A percentile compares a stretch with the other conserved stretches of the same genome.
phyloP scores from a whole-genome alignment of 2,888 invertebrate species.

The Junonia oenone region DNA sequence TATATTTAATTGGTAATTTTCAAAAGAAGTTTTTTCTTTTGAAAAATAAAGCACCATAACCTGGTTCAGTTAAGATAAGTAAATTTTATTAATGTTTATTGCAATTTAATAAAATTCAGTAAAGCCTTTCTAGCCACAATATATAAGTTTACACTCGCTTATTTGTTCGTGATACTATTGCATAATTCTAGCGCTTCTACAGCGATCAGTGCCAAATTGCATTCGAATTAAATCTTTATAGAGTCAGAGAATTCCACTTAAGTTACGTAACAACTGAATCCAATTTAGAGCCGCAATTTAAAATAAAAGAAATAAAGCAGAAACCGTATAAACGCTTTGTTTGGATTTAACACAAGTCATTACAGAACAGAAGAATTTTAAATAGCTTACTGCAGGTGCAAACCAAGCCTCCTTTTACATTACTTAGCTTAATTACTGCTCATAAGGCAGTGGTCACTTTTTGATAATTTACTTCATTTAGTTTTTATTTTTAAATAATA shows the following conservation, averaged over 20 bases:
- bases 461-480: not conserved
- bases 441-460: not conserved
- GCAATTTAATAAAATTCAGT: not conserved
- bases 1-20: not conserved
- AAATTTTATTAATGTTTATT: not conserved
- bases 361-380: not conserved
- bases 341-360: not conserved
- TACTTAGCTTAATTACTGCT: not conserved
- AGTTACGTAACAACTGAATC: conserved; percentile 27
- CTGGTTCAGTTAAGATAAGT: not conserved
- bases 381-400: not conserved
- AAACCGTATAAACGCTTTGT: not conserved
- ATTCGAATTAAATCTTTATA: conserved; percentile 31
- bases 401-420: not conserved
- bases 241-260: conserved; percentile 25
- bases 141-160: conserved; percentile 18
- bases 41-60: not conserved
- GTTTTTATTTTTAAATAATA: not conserved
- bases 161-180: conserved; percentile 27
- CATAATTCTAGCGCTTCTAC: conserved; percentile 27
- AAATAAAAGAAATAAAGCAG: conserved; percentile 13
- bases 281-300: conserved; percentile 23
- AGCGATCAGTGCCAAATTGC: conserved; percentile 32
- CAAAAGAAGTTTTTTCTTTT: not conserved
- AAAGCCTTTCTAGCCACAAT: not conserved